Conservation (phyloP, 1,140 invertebrate genomes). For the Drosophila seguyi region DNA sequence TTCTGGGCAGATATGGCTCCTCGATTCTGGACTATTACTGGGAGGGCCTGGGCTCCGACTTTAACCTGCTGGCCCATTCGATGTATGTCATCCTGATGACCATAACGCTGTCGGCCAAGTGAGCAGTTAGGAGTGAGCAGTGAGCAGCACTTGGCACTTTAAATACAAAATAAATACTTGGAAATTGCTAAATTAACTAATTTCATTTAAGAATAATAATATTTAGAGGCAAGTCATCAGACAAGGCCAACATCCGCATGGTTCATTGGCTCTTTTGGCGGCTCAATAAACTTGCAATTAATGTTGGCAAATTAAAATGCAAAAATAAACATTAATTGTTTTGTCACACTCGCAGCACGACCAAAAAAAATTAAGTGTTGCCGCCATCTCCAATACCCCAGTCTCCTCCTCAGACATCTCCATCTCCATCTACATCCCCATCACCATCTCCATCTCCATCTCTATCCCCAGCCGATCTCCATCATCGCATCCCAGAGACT, state of each 20-base stretch:
- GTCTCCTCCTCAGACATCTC: constrained; percentile 1
- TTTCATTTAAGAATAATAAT: neutral
- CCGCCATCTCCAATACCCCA: constrained; percentile 1
- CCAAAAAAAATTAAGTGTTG: constrained; percentile 53
- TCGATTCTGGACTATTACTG: constrained; percentile 64
- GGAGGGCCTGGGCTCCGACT: constrained; percentile 51
- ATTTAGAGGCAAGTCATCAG: neutral
- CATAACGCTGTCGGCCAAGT: constrained; percentile 58
- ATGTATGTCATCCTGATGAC: constrained; percentile 64
- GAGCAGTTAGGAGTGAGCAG: neutral
- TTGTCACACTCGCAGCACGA: constrained; percentile 55
- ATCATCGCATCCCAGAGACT: constrained; percentile 19
- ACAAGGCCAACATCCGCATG: constrained; percentile 63
- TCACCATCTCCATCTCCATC: constrained; percentile 9
- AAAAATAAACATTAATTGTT: constrained; percentile 84
- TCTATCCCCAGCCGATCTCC: constrained; percentile 19
- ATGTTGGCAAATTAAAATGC: constrained; percentile 83
- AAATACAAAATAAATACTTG: neutral
- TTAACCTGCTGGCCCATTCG: constrained; percentile 61
- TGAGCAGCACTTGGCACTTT: too few species aligned
- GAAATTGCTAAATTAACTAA: neutral
- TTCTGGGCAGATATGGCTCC: constrained; percentile 63
- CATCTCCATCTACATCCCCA: neutral
- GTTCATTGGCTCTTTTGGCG: constrained; percentile 68
- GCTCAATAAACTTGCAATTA: constrained; percentile 84